These are phyloP conservation scores for Gymnosoma rotundatum DNA, from an alignment of 2,888 invertebrate genomes.

Conservation along the genomic window DNA sequence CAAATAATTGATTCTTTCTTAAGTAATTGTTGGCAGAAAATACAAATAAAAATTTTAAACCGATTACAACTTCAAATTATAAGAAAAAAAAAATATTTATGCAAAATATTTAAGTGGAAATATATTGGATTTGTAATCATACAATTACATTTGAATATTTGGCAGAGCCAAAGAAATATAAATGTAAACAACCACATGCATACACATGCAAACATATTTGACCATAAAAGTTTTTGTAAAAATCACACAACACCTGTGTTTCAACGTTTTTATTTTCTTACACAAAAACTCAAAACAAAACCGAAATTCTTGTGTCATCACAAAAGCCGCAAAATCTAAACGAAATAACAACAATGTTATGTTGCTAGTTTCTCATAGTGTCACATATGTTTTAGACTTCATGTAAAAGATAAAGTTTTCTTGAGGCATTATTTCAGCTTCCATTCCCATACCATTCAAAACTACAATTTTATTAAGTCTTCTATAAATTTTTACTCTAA, in stretches of 20 bases:
- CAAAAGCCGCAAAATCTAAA: slow-evolving; percentile 66
- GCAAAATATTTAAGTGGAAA: slow-evolving; percentile 27
- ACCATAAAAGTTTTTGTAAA: slow-evolving; percentile 33
- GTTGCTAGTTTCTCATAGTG: not conserved
- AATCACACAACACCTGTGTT: slow-evolving; percentile 44
- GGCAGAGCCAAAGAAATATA: not conserved
- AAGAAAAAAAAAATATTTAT: slow-evolving; percentile 25
- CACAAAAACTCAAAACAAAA: slow-evolving; percentile 22
- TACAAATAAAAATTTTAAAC: not conserved
- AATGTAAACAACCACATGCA: too few species aligned
- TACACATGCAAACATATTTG: not conserved
- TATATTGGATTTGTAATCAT: slow-evolving; percentile 41
- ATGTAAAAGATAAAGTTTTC: slow-evolving; percentile 48
- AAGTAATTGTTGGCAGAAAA: not conserved
- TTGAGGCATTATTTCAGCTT: slow-evolving; percentile 30
- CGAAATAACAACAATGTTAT: slow-evolving; percentile 39
- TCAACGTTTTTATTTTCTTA: not conserved
- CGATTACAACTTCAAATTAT: slow-evolving; percentile 5
- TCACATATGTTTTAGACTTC: slow-evolving; percentile 40
- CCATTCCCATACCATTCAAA: not conserved
- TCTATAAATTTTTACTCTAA: slow-evolving; percentile 31
- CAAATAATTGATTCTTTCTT: not conserved
- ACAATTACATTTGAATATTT: slow-evolving; percentile 37
- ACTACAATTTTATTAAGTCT: slow-evolving; percentile 39
- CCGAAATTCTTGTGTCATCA: slow-evolving; percentile 61